phyloP scores from a whole-genome alignment of 2,113 vertebrate species.

The Phylloscopus trochilus region DNA sequence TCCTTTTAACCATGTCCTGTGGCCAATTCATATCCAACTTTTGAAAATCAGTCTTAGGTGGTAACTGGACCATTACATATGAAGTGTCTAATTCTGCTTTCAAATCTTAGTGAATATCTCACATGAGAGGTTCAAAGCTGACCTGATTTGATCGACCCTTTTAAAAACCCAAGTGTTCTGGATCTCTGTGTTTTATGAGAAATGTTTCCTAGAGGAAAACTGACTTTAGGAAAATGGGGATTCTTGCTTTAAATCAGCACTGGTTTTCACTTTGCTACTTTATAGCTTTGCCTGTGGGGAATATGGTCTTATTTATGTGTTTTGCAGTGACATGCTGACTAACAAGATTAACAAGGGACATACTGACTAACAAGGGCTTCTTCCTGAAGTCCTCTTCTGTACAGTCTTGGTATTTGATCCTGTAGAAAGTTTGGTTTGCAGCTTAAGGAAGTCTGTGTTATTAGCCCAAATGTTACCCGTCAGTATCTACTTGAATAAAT shows the following conservation, averaged over 20 bases:
- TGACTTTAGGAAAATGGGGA: not conserved
- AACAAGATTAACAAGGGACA: not conserved
- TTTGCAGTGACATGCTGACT: not conserved
- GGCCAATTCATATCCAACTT: not conserved
- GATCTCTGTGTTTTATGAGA: not conserved
- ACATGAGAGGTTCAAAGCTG: not conserved
- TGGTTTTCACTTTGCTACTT: not conserved
- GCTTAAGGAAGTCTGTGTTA: not conserved
- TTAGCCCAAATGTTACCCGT: not conserved
- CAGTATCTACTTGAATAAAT: not conserved
- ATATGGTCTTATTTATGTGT: not conserved
- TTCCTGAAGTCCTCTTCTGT: not conserved
- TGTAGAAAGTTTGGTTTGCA: not conserved
- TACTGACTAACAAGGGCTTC: not conserved
- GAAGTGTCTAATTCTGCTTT: constrained; percentile 7
- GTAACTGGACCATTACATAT: not conserved
- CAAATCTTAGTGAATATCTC: not conserved
- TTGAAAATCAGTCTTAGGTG: not conserved
- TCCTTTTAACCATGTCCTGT: not conserved
- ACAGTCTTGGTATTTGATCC: not conserved
- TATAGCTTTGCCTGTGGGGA: not conserved
- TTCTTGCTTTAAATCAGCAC: not conserved
- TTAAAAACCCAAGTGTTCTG: not conserved
- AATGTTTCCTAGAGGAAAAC: not conserved
- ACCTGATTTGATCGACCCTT: not conserved